These are phyloP conservation scores for Cygnus buccinator DNA, from an alignment of 2,113 vertebrate species.

Conservation along the genomic window DNA sequence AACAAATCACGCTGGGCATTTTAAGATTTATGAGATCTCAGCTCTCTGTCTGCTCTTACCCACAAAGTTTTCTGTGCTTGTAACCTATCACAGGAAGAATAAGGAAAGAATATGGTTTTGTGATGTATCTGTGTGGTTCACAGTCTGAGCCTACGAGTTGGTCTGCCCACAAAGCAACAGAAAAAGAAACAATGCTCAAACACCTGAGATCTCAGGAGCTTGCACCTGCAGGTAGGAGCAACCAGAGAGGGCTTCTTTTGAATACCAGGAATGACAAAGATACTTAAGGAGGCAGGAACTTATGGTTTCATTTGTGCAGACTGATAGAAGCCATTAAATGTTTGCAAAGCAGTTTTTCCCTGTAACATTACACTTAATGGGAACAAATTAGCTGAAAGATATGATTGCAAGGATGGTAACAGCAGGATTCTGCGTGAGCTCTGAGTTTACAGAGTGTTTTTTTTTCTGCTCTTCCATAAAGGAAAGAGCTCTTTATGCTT, in stretches of 20 bases:
- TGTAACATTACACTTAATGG: slow-evolving; percentile 48
- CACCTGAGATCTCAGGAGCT: background rate
- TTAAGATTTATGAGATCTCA: background rate
- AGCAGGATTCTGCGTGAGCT: slow-evolving; percentile 35
- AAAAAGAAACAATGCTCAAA: background rate
- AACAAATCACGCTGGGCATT: background rate
- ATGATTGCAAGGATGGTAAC: background rate
- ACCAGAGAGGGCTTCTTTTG: background rate
- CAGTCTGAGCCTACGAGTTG: background rate
- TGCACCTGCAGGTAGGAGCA: background rate
- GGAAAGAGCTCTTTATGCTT: background rate
- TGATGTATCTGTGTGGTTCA: background rate
- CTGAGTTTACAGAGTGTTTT: background rate
- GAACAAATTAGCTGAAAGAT: slow-evolving; percentile 38
- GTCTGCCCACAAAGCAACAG: background rate
- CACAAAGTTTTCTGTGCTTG: background rate
- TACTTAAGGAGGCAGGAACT: slow-evolving; percentile 16
- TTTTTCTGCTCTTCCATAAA: background rate
- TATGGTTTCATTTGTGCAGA: slow-evolving; percentile 15
- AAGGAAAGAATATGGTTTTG: background rate
- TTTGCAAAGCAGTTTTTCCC: slow-evolving; percentile 43
- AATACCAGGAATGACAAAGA: background rate
- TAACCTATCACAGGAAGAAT: background rate
- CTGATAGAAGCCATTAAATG: slow-evolving; percentile 34
- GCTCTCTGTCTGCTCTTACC: background rate